phyloP scores from a whole-genome alignment of 2,888 invertebrate genomes.

The Pristionchus maxplancki region DNA sequence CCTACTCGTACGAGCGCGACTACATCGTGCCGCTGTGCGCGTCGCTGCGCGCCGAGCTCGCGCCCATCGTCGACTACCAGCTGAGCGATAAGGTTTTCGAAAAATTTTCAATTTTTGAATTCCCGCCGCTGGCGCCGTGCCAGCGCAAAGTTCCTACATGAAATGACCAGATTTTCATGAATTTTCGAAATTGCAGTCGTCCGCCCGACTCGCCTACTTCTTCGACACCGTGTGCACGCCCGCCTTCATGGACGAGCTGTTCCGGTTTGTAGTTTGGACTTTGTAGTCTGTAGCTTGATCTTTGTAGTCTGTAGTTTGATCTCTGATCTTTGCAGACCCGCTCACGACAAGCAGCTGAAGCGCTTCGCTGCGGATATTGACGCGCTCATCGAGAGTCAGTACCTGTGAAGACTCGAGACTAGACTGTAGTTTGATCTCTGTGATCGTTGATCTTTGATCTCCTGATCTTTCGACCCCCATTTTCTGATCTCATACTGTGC shows the following conservation, averaged over 20 bases:
- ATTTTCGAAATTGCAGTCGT: conserved; percentile 10
- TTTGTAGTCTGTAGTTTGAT: neutral
- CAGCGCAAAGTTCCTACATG: neutral
- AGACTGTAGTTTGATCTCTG: conserved; percentile 6
- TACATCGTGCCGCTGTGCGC: conserved; percentile 1
- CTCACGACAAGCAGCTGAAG: conserved; percentile 39
- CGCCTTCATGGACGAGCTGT: conserved; percentile 44
- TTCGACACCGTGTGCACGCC: conserved; percentile 45
- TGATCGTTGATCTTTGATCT: conserved; percentile 41
- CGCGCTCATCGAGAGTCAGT: conserved; percentile 43
- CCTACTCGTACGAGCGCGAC: conserved; percentile 50
- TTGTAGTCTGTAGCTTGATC: neutral
- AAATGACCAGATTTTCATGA: neutral
- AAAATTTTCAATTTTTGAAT: neutral
- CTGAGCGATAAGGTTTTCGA: conserved; percentile 40
- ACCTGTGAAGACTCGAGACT: conserved; percentile 26
- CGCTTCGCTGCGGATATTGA: conserved; percentile 48
- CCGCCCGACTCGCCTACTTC: conserved; percentile 48
- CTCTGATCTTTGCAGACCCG: conserved; percentile 40
- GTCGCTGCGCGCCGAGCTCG: conserved; percentile 36
- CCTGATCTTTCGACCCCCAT: neutral
- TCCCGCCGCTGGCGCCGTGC: neutral
- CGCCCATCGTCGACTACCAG: conserved; percentile 49
- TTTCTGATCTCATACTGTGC: conserved; percentile 17
- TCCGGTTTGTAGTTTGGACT: conserved; percentile 35